Evolutionary conservation across 2,797 vertebrate genomes (phyloP), one percentile per base, ranked within the genome.

Genomic region (Argyrosomus regius): DNA sequence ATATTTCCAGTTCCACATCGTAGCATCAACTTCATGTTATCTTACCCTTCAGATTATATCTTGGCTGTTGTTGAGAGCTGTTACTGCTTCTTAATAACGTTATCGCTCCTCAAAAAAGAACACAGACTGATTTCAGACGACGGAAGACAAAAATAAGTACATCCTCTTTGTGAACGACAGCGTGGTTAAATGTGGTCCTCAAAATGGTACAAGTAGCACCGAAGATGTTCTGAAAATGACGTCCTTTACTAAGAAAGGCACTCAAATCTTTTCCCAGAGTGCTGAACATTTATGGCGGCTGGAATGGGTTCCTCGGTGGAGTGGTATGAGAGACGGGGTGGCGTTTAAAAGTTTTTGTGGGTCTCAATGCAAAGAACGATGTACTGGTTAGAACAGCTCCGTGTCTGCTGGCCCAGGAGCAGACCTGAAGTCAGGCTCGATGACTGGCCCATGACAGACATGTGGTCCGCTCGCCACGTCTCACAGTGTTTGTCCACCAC

Each of bases 321-420:
- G 83, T 81, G 85, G 70, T 79, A 5, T 48, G 35, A 5, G 60
- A 3, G 11, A 60, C 48, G 4, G 45, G 65, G 48, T 12, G 12
- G 43, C 13, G 17, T 71, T 85, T 92, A 93, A 8, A 43, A 62
- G 77, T 70, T 93, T 86, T 92, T 93, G 84, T 89, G 76, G 48
- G 92, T 99, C 94, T 99, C 98, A 3, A 99, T 96, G 84, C 98
- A 99, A n/a, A 99, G 96, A 68, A 99, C 94, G 31, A 98, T 96
- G 75, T 97, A 96, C 81, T 94, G 94, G 80, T 96, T 97, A 68
- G 96, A 96, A 56, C 98, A 99, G 95, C 97, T 97, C 3, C 97
- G 96, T 0, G 95, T 93, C 84, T 97, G 95, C 90, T 99, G 98
- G 82, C 96, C 97, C 85, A 99, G 96, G 68, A 99, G 94, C 63